These are phyloP conservation scores for Casuarius casuarius DNA, from an alignment of 2,113 vertebrate genomes.

Conservation along the genomic window DNA sequence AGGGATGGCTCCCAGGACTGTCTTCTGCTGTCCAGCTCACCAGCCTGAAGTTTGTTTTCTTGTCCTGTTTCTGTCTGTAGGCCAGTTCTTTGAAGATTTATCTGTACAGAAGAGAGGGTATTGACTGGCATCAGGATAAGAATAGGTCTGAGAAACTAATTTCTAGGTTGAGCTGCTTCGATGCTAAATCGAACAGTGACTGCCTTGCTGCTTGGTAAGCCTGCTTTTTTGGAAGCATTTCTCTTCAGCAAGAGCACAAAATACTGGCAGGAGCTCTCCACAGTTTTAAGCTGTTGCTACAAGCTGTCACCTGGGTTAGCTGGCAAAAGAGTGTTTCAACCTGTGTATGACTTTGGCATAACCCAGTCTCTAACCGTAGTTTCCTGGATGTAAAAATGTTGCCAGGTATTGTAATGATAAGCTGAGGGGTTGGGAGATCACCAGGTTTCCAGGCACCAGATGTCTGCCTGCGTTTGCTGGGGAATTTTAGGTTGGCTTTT, in stretches of 20 bases:
- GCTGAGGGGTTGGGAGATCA: neutral
- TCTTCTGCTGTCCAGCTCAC: neutral
- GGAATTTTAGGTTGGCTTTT: neutral
- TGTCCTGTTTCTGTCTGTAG: neutral
- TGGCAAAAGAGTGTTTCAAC: slow-evolving; percentile 20
- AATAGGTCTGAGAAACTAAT: neutral
- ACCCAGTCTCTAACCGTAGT: neutral
- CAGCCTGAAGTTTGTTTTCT: neutral
- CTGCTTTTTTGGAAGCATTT: neutral
- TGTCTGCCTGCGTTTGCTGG: slow-evolving; percentile 1
- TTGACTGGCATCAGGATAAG: neutral
- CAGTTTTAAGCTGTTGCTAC: slow-evolving; percentile 27
- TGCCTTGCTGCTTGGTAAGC: neutral
- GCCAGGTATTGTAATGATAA: neutral
- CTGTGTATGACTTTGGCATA: slow-evolving; percentile 16
- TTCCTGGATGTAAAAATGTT: neutral
- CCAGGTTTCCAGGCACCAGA: neutral
- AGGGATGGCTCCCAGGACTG: neutral
- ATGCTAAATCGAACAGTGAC: neutral
- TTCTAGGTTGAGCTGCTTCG: neutral
- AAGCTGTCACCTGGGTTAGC: slow-evolving; percentile 40
- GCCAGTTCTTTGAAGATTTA: neutral
- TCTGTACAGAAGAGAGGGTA: neutral
- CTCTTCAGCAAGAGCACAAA: neutral
- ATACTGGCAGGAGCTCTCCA: neutral